These are phyloP conservation scores for Cebidichthys violaceus DNA, from an alignment of 2,113 vertebrate genomes.

Conservation along the genomic window DNA sequence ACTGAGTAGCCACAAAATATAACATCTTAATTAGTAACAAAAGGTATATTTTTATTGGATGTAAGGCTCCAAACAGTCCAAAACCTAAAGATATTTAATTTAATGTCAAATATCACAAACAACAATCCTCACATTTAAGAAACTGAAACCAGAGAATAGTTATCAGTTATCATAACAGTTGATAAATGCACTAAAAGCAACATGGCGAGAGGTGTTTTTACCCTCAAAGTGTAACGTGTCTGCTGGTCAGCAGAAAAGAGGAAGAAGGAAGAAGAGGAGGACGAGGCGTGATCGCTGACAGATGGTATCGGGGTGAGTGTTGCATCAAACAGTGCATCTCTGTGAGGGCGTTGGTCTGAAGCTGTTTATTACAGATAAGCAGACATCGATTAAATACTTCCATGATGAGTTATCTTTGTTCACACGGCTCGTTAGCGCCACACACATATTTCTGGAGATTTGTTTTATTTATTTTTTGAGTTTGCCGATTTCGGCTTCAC, in stretches of 20 bases:
- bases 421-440: neutral
- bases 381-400: neutral
- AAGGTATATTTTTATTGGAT: neutral
- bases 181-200: too few relatives aligned
- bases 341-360: neutral
- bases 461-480: too few relatives aligned
- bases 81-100: neutral
- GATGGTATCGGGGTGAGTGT: neutral
- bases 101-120: neutral
- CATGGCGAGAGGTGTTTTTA: neutral
- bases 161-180: neutral
- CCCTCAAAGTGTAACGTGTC: slow-evolving; percentile 23
- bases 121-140: neutral
- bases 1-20: neutral
- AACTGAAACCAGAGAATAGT: neutral
- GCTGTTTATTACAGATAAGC: slow-evolving; percentile 4
- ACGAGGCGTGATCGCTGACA: neutral
- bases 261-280: neutral
- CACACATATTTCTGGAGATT: too few relatives aligned
- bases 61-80: neutral
- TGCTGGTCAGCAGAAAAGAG: neutral
- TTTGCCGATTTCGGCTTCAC: too few relatives aligned
- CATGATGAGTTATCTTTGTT: neutral
- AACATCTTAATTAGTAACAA: neutral
- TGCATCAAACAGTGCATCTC: neutral